Conservation (phyloP, 1,140 invertebrate species). For the Bombus haemorrhoidalis region DNA sequence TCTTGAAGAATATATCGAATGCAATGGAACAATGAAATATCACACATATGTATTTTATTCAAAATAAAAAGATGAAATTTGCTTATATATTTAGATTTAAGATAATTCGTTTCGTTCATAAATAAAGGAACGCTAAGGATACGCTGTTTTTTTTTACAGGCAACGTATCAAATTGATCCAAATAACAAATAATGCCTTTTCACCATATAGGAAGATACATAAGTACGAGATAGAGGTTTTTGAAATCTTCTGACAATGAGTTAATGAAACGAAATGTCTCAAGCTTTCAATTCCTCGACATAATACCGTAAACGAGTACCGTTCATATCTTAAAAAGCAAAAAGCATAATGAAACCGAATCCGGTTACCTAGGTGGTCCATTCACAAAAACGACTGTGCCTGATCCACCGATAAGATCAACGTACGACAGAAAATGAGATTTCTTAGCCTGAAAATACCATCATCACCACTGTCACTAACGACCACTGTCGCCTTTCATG, state of each 20-base stretch:
- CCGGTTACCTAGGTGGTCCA: background rate
- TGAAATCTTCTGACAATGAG: background rate
- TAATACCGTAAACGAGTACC: background rate
- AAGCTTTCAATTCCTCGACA: background rate
- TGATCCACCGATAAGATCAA: conserved; percentile 9
- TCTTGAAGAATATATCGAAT: no score
- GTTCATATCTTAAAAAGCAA: background rate
- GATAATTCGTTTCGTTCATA: no score
- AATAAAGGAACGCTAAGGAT: no score
- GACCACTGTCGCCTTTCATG: background rate
- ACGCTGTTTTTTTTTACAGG: no score
- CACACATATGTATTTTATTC: no score
- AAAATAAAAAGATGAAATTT: no score
- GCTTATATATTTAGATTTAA: no score
- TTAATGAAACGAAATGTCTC: background rate
- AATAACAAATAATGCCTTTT: background rate
- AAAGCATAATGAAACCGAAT: background rate
- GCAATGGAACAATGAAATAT: no score
- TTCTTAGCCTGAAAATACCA: background rate
- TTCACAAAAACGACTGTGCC: no score
- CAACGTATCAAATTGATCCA: background rate
- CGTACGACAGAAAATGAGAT: background rate
- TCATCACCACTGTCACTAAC: background rate
- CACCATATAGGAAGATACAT: background rate
- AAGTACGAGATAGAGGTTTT: background rate